Percentiles rank a stretch among this genome's conserved stretches.
Conservation (phyloP, 2,888 invertebrate species). For the Alviniconcha strummeri region DNA sequence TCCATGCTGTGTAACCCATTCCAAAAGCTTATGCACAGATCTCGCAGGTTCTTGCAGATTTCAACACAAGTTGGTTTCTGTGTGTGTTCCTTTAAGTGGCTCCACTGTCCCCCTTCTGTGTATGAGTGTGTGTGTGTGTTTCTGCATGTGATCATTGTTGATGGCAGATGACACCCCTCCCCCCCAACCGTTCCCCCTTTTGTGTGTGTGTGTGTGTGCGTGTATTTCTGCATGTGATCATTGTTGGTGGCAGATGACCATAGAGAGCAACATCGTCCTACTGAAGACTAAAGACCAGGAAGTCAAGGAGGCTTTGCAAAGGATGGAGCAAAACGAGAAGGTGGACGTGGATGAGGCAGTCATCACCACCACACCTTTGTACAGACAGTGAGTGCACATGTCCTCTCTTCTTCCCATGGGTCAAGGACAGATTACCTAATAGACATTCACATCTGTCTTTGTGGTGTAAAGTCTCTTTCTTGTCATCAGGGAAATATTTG, state of each 20-base stretch:
- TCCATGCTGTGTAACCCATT: too few relatives aligned
- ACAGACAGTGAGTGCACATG: conserved; percentile 85
- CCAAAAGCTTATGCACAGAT: too few relatives aligned
- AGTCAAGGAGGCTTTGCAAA: conserved; percentile 64
- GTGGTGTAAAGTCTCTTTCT: neutral
- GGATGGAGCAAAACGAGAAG: conserved; percentile 65
- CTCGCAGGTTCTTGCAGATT: too few relatives aligned
- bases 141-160: too few relatives aligned
- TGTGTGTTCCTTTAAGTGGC: too few relatives aligned
- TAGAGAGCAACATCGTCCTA: conserved; percentile 88
- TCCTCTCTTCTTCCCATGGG: neutral
- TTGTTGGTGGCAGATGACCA: conserved; percentile 78
- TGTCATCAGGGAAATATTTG: neutral
- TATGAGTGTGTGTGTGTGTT: too few relatives aligned
- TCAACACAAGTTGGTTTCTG: too few relatives aligned
- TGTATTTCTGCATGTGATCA: too few relatives aligned
- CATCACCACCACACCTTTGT: conserved; percentile 94
- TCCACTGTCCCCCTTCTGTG: too few relatives aligned
- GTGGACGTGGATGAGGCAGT: conserved; percentile 95
- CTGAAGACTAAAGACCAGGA: conserved; percentile 80
- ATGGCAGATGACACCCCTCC: too few relatives aligned
- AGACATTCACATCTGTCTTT: neutral
- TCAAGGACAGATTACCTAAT: neutral
- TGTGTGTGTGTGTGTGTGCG: too few relatives aligned
- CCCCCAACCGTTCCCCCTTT: too few relatives aligned